These are phyloP conservation scores for Rutilus rutilus DNA, from an alignment of 2,113 vertebrate species.

Conservation along the genomic window DNA sequence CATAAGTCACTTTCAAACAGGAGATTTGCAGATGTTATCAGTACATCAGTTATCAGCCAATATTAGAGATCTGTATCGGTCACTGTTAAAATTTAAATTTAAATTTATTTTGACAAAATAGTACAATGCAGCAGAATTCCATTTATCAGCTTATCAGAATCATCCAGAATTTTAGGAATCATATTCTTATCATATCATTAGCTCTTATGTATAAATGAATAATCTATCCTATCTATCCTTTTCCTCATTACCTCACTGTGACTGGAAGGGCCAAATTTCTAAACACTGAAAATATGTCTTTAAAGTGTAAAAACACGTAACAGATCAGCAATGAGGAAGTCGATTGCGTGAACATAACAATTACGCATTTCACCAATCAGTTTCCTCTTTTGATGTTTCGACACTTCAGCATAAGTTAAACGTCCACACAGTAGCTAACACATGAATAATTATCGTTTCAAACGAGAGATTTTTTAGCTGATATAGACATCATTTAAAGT, in stretches of 20 bases:
- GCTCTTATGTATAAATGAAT: neutral
- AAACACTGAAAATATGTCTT: neutral
- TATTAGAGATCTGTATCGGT: too few species aligned
- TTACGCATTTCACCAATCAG: neutral
- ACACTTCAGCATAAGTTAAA: conserved; percentile 8
- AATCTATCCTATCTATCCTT: neutral
- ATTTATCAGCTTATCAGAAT: neutral
- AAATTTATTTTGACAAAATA: neutral
- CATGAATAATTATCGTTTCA: neutral
- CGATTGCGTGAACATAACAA: neutral
- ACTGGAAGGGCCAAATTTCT: neutral
- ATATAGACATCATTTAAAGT: neutral
- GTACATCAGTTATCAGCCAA: neutral
- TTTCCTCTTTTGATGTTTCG: conserved; percentile 35
- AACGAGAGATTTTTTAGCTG: neutral
- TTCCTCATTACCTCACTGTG: neutral
- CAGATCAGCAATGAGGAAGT: conserved; percentile 10
- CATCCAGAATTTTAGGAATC: too few species aligned
- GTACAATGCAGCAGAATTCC: neutral
- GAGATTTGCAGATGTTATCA: neutral
- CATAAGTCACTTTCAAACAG: neutral
- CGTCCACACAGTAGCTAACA: neutral
- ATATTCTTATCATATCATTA: neutral
- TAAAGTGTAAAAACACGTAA: neutral
- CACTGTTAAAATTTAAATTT: neutral